Conservation (phyloP, 1,140 invertebrate genomes). For the Venturia canescens region DNA sequence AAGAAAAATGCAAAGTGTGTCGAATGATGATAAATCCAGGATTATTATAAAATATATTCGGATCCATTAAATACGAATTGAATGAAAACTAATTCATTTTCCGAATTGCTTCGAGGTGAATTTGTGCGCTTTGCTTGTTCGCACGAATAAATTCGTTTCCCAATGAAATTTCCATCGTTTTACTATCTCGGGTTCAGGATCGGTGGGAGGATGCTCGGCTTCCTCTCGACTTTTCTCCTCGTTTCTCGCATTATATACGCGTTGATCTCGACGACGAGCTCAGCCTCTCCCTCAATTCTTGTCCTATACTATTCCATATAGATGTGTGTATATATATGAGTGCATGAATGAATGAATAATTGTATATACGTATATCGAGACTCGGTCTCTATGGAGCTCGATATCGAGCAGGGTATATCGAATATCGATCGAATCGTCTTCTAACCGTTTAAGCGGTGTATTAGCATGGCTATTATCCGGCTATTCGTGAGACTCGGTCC, state of each 20-base stretch:
- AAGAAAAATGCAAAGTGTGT: not conserved
- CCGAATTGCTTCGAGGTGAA: not conserved
- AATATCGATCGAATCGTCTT: conserved; percentile 54
- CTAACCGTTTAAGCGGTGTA: conserved; percentile 43
- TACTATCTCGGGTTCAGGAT: conserved; percentile 34
- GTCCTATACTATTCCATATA: conserved; percentile 1
- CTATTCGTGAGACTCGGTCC: conserved; percentile 31
- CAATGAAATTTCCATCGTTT: conserved; percentile 43
- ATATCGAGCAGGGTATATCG: conserved; percentile 49
- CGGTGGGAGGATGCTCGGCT: not conserved
- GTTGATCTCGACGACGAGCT: conserved; percentile 20
- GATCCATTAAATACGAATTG: conserved; percentile 44
- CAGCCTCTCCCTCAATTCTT: not conserved
- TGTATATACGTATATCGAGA: conserved; percentile 5
- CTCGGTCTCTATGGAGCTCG: conserved; percentile 23
- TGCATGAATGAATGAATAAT: not conserved
- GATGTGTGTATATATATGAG: not conserved
- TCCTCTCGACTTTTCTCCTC: conserved; percentile 15
- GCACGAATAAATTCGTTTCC: conserved; percentile 26
- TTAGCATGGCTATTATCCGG: conserved; percentile 49
- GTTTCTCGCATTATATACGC: conserved; percentile 11
- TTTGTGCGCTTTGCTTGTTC: conserved; percentile 19
- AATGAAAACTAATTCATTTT: conserved; percentile 46
- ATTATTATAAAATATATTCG: conserved; percentile 45
- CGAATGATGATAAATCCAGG: conserved; percentile 36